Conservation (phyloP, 2,888 invertebrate species). For the Cordylochernes scorpioides region DNA sequence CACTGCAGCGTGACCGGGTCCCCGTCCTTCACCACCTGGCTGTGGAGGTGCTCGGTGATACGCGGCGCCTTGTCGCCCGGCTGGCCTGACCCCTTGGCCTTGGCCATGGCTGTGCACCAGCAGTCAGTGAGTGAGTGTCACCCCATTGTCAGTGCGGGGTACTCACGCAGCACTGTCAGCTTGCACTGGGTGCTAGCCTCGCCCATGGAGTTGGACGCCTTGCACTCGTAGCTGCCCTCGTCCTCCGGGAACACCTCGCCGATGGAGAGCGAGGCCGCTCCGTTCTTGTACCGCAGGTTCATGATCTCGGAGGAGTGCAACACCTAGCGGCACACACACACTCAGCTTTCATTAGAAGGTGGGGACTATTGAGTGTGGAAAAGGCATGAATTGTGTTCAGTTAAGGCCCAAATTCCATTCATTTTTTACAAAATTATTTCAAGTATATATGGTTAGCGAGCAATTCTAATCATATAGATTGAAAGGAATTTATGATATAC, state of each 20-base stretch:
- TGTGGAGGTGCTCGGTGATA: slow-evolving; percentile 58
- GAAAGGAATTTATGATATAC: too few species aligned
- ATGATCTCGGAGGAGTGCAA: slow-evolving; percentile 52
- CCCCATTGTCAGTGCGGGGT: not conserved
- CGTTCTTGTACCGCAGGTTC: slow-evolving; percentile 70
- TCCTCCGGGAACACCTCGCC: slow-evolving; percentile 85
- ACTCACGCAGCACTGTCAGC: slow-evolving; percentile 39
- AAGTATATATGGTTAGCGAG: too few species aligned
- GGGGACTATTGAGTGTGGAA: too few species aligned
- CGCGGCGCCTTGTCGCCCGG: slow-evolving; percentile 33
- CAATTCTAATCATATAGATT: too few species aligned
- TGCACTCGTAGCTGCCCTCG: slow-evolving; percentile 55
- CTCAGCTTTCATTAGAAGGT: not conserved
- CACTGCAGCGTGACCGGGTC: slow-evolving; percentile 57
- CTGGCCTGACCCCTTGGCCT: slow-evolving; percentile 32
- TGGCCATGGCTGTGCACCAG: slow-evolving; percentile 19
- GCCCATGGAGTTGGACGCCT: slow-evolving; percentile 71
- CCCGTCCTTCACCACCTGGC: slow-evolving; percentile 55
- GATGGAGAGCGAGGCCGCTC: slow-evolving; percentile 58
- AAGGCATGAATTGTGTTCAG: too few species aligned
- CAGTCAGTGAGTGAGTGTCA: too few species aligned
- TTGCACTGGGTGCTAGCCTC: slow-evolving; percentile 54
- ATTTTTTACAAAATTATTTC: too few species aligned
- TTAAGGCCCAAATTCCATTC: too few species aligned
- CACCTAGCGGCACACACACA: slow-evolving; percentile 2